phyloP scores from a whole-genome alignment of 2,888 invertebrate species.

The Notocelia uddmanniana region DNA sequence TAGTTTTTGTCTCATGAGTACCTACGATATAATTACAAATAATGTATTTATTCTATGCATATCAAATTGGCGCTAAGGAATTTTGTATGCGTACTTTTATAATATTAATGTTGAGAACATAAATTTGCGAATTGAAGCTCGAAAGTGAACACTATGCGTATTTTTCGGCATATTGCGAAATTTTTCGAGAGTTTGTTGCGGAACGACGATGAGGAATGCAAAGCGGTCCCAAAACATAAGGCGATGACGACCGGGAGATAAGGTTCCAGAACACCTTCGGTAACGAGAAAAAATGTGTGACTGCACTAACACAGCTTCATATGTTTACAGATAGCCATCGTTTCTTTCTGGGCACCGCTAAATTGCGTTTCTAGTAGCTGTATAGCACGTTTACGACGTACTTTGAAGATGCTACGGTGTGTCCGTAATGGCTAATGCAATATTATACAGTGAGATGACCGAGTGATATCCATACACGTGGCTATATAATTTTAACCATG shows the following conservation, averaged over 20 bases:
- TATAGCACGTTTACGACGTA: constrained; percentile 82
- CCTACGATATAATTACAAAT: constrained; percentile 50
- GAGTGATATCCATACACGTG: constrained; percentile 79
- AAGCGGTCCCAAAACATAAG: constrained; percentile 61
- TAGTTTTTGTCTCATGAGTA: constrained; percentile 63
- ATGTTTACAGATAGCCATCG: constrained; percentile 79
- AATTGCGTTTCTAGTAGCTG: constrained; percentile 84
- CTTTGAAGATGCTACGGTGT: constrained; percentile 81
- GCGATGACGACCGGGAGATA: constrained; percentile 68
- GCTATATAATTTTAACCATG: constrained; percentile 77
- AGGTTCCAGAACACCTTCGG: constrained; percentile 76
- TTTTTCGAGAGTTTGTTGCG: constrained; percentile 64
- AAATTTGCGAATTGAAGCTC: constrained; percentile 16
- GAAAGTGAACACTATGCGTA: constrained; percentile 33
- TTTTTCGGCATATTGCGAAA: constrained; percentile 63
- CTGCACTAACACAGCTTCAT: constrained; percentile 74
- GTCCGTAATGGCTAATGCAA: constrained; percentile 82
- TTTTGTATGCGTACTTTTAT: not conserved
- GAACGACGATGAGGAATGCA: constrained; percentile 57
- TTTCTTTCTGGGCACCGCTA: constrained; percentile 83
- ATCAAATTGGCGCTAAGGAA: constrained; percentile 27
- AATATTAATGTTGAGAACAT: constrained; percentile 2
- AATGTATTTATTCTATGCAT: constrained; percentile 4
- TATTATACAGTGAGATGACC: constrained; percentile 81
- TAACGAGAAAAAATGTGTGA: constrained; percentile 75